Conservation (phyloP, 2,888 invertebrate species). For the Macaria notata region DNA sequence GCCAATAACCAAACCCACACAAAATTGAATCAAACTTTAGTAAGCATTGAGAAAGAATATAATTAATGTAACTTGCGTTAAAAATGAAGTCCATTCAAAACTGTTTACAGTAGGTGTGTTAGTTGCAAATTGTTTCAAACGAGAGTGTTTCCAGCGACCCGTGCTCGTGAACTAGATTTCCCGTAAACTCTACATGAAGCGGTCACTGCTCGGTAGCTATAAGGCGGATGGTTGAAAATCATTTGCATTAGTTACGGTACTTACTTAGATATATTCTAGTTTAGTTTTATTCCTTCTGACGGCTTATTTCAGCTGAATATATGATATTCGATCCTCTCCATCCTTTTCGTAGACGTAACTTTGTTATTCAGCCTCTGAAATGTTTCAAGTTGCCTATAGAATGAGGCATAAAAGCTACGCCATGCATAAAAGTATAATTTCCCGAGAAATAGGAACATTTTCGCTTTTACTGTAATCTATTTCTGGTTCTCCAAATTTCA, state of each 20-base stretch:
- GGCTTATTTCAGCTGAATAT: too few relatives aligned
- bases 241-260: slow-evolving; percentile 13
- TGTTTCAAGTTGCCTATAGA: too few relatives aligned
- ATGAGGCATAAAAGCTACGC: too few relatives aligned
- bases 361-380: too few relatives aligned
- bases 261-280: too few relatives aligned
- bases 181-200: slow-evolving; percentile 51
- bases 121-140: slow-evolving; percentile 44
- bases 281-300: too few relatives aligned
- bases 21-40: too few relatives aligned
- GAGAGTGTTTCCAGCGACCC: slow-evolving; percentile 58
- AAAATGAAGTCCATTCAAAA: neutral
- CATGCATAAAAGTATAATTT: neutral
- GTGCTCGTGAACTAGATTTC: slow-evolving; percentile 69
- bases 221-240: slow-evolving; percentile 5
- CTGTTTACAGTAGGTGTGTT: slow-evolving; percentile 3
- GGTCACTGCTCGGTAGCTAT: slow-evolving; percentile 20
- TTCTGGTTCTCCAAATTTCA: slow-evolving; percentile 14
- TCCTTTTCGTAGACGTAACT: too few relatives aligned
- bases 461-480: slow-evolving; percentile 13
- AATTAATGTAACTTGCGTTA: too few relatives aligned
- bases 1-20: too few relatives aligned
- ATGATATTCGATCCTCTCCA: too few relatives aligned
- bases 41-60: too few relatives aligned
- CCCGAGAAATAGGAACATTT: neutral